phyloP scores from a whole-genome alignment of 1,140 invertebrate genomes.

The Bilobella aurantiaca region DNA sequence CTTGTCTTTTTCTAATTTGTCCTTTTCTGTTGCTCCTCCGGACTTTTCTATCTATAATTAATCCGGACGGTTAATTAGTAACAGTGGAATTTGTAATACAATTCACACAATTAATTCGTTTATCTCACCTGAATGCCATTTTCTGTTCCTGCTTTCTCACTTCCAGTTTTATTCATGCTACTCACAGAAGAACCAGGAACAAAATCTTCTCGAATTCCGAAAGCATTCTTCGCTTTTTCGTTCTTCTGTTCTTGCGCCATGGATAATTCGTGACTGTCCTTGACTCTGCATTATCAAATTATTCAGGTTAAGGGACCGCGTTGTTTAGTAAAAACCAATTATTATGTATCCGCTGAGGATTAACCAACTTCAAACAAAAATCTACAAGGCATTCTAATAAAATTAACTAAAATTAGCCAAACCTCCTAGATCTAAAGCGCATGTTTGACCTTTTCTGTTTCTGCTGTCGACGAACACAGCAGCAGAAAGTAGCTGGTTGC shows the following conservation, averaged over 20 bases:
- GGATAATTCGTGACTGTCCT: conserved; percentile 88
- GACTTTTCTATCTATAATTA: neutral
- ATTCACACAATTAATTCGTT: neutral
- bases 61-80: neutral
- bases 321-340: no score
- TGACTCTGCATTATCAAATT: conserved; percentile 56
- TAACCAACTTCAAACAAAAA: no score
- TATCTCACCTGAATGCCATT: neutral
- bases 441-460: conserved; percentile 23
- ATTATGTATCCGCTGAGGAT: no score
- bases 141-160: neutral
- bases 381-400: neutral
- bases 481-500: conserved; percentile 4
- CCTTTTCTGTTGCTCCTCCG: neutral
- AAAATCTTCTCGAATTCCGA: conserved; percentile 87
- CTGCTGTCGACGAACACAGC: conserved; percentile 22
- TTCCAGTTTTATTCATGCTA: neutral
- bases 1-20: conserved; percentile 14
- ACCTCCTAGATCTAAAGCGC: neutral
- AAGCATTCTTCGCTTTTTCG: conserved; percentile 77
- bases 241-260: conserved; percentile 96
- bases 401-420: conserved; percentile 2
- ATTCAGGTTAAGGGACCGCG: no score
- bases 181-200: conserved; percentile 76
- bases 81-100: neutral